Percentiles rank a stretch among this genome's conserved stretches.
phyloP scores from a whole-genome alignment of 2,113 vertebrate species.

The Arvicanthis niloticus region DNA sequence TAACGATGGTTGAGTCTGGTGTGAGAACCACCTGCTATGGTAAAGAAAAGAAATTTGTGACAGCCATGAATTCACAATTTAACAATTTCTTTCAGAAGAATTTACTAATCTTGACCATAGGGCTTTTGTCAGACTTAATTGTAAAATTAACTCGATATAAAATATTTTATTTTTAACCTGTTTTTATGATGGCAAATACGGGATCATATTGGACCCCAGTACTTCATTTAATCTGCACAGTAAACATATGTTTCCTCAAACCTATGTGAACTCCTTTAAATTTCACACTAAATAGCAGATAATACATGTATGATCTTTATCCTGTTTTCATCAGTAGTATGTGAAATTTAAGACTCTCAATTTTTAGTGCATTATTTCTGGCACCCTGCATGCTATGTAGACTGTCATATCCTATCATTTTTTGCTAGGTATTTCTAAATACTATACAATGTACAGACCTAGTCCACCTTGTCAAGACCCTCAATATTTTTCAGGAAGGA shows the following conservation, averaged over 20 bases:
- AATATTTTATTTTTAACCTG: slow-evolving; percentile 29
- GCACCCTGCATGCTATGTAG: not conserved
- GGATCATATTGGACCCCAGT: not conserved
- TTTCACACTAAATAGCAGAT: slow-evolving; percentile 8
- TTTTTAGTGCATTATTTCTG: slow-evolving; percentile 53
- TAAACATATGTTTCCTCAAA: not conserved
- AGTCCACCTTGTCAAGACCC: not conserved
- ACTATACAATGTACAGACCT: not conserved
- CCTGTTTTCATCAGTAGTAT: slow-evolving; percentile 24
- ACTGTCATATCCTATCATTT: not conserved
- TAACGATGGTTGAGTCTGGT: not conserved
- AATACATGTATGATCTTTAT: not conserved
- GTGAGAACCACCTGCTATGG: not conserved
- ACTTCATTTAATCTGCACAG: slow-evolving; percentile 13
- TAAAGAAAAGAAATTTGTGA: not conserved
- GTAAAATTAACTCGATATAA: slow-evolving; percentile 20
- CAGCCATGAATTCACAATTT: slow-evolving; percentile 11
- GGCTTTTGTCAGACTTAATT: not conserved
- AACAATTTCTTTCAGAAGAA: not conserved
- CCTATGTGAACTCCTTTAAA: slow-evolving; percentile 14
- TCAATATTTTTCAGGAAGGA: slow-evolving; percentile 12
- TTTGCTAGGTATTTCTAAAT: slow-evolving; percentile 16
- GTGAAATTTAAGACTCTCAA: not conserved
- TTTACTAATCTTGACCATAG: not conserved
- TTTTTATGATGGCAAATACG: slow-evolving; percentile 5